These are phyloP conservation scores for Amblyopsis rosae DNA, from an alignment of 2,113 vertebrate species.

Conservation along the genomic window DNA sequence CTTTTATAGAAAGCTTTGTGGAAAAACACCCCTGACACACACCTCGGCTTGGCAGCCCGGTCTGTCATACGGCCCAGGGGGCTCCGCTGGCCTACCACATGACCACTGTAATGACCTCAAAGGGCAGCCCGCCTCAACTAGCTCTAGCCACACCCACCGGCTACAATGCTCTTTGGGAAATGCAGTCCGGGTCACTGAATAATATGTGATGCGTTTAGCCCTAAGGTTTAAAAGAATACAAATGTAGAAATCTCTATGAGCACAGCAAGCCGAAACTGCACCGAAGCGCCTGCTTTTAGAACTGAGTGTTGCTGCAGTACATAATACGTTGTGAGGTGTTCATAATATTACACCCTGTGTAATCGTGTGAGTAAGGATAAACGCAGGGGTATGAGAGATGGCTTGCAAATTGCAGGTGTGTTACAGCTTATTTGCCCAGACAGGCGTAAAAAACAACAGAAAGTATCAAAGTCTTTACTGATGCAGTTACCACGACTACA, in stretches of 20 bases:
- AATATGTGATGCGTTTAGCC: slow-evolving; percentile 50
- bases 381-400: slow-evolving; percentile 12
- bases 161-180: slow-evolving; percentile 62
- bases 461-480: slow-evolving; percentile 18
- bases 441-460: slow-evolving; percentile 16
- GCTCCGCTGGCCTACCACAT: slow-evolving; percentile 67
- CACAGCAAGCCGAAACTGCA: slow-evolving; percentile 20
- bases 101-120: slow-evolving; percentile 76
- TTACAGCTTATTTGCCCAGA: slow-evolving; percentile 23
- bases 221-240: slow-evolving; percentile 25
- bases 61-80: slow-evolving; percentile 80
- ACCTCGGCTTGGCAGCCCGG: slow-evolving; percentile 74
- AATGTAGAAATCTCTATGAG: slow-evolving; percentile 27
- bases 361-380: slow-evolving; percentile 37
- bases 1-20: slow-evolving; percentile 84
- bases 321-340: slow-evolving; percentile 26
- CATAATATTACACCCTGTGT: slow-evolving; percentile 20
- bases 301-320: slow-evolving; percentile 16
- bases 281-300: slow-evolving; percentile 27
- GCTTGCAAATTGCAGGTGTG: slow-evolving; percentile 1
- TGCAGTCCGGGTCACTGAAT: slow-evolving; percentile 59
- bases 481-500: slow-evolving; percentile 20
- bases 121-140: slow-evolving; percentile 68
- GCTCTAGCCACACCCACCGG: slow-evolving; percentile 58
- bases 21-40: slow-evolving; percentile 83